These are phyloP conservation scores for Sturnira hondurensis DNA, from an alignment of 2,113 vertebrate genomes.

Conservation along the genomic window DNA sequence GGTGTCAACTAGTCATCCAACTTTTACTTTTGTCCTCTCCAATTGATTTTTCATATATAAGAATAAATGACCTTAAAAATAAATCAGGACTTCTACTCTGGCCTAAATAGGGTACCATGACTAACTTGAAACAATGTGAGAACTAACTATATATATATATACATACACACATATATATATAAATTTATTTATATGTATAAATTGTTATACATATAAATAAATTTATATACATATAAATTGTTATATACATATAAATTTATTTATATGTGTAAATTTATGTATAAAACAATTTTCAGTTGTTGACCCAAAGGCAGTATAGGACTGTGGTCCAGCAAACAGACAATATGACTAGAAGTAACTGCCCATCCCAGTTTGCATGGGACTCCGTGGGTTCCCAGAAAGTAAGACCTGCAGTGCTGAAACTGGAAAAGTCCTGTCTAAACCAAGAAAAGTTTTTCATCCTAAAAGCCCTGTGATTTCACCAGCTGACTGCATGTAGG, in stretches of 20 bases:
- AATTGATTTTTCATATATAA: not conserved
- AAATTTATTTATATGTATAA: no score
- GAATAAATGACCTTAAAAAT: not conserved
- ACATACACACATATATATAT: no score
- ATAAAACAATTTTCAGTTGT: not conserved
- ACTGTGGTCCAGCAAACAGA: not conserved
- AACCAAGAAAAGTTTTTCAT: not conserved
- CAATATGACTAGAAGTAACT: not conserved
- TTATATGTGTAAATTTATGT: no score
- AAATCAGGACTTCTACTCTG: not conserved
- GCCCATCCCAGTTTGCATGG: not conserved
- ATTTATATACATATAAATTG: no score
- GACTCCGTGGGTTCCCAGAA: not conserved
- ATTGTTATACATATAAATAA: no score
- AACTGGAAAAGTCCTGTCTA: not conserved
- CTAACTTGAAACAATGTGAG: not conserved
- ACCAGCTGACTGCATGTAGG: not conserved
- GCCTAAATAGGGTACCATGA: not conserved
- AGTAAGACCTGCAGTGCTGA: not conserved
- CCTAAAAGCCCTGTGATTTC: not conserved
- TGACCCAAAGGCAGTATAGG: not conserved
- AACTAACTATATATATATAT: not conserved
- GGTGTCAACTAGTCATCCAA: not conserved
- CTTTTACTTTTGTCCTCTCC: not conserved
- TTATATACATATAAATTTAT: no score